These are phyloP conservation scores for Helicoverpa zea DNA, from an alignment of 1,140 invertebrate species.

Conservation along the genomic window DNA sequence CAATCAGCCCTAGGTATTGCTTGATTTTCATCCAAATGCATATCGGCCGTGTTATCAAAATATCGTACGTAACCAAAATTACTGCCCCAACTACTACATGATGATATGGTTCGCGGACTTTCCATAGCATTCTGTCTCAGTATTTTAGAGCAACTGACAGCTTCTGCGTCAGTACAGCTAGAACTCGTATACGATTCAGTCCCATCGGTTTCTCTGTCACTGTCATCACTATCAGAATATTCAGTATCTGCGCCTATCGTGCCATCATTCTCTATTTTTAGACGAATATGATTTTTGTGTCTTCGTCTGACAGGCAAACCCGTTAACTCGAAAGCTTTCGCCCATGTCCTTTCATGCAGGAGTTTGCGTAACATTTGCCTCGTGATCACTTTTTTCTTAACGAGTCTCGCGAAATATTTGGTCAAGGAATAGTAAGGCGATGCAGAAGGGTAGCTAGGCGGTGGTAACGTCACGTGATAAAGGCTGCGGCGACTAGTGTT, in stretches of 20 bases:
- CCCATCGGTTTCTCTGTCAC: slow-evolving; percentile 77
- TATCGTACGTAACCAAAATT: slow-evolving; percentile 90
- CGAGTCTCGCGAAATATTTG: slow-evolving; percentile 91
- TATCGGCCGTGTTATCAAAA: slow-evolving; percentile 83
- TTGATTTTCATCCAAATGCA: slow-evolving; percentile 66
- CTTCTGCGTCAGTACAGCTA: slow-evolving; percentile 72
- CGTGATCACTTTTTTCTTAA: slow-evolving; percentile 91
- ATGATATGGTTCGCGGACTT: slow-evolving; percentile 76
- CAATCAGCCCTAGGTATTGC: slow-evolving; percentile 73
- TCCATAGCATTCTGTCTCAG: slow-evolving; percentile 88
- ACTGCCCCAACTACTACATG: slow-evolving; percentile 85
- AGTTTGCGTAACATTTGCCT: slow-evolving; percentile 91
- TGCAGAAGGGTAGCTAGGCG: slow-evolving; percentile 89
- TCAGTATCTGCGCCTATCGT: slow-evolving; percentile 86
- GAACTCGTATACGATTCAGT: slow-evolving; percentile 77
- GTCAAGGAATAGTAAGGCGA: slow-evolving; percentile 91
- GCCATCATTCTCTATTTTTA: slow-evolving; percentile 84
- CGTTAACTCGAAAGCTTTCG: slow-evolving; percentile 84
- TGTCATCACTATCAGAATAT: slow-evolving; percentile 77
- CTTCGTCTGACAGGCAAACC: slow-evolving; percentile 85
- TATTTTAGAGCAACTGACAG: slow-evolving; percentile 77
- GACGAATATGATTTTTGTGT: slow-evolving; percentile 87
- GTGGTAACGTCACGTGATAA: slow-evolving; percentile 88
- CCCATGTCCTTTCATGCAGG: slow-evolving; percentile 85
- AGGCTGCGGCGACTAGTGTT: slow-evolving; percentile 83